phyloP scores from a whole-genome alignment of 2,797 vertebrate genomes.

The Spinibarbus caldwelli region DNA sequence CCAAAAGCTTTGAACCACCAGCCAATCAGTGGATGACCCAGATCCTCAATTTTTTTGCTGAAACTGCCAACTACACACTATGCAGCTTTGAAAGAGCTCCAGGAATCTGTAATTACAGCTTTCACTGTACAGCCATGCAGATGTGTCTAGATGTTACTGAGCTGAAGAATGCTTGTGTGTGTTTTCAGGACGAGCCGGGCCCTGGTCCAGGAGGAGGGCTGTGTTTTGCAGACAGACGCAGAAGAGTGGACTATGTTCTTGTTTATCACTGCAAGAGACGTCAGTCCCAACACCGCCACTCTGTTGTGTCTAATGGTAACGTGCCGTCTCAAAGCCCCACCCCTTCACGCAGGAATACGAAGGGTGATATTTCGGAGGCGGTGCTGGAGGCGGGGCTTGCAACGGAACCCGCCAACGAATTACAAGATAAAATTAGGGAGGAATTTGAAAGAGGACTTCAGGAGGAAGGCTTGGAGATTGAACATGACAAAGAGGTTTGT shows the following conservation, averaged over 20 bases:
- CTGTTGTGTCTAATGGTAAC: slow-evolving; percentile 83
- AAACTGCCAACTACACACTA: not conserved
- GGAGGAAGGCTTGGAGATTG: slow-evolving; percentile 90
- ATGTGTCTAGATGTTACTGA: slow-evolving; percentile 4
- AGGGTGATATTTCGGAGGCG: slow-evolving; percentile 65
- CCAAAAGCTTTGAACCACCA: slow-evolving; percentile 24
- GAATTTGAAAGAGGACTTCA: slow-evolving; percentile 89
- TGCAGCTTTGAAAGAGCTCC: slow-evolving; percentile 13
- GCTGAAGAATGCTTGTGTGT: slow-evolving; percentile 20
- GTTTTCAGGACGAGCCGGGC: slow-evolving; percentile 68
- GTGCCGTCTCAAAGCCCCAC: slow-evolving; percentile 56
- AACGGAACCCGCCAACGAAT: slow-evolving; percentile 85
- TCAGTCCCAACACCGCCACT: slow-evolving; percentile 63
- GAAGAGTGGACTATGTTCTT: slow-evolving; percentile 93
- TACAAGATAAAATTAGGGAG: slow-evolving; percentile 85
- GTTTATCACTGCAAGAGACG: slow-evolving; percentile 88
- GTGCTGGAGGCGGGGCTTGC: slow-evolving; percentile 70
- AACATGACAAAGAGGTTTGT: slow-evolving; percentile 90
- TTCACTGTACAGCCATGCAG: not conserved
- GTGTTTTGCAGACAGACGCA: slow-evolving; percentile 87
- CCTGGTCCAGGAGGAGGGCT: slow-evolving; percentile 77
- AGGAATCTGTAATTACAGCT: slow-evolving; percentile 12
- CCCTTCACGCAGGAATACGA: slow-evolving; percentile 57
- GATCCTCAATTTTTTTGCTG: slow-evolving; percentile 21
- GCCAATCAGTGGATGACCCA: slow-evolving; percentile 45